These are phyloP conservation scores for Murina feae DNA, from an alignment of 2,113 vertebrate species.

Conservation along the genomic window DNA sequence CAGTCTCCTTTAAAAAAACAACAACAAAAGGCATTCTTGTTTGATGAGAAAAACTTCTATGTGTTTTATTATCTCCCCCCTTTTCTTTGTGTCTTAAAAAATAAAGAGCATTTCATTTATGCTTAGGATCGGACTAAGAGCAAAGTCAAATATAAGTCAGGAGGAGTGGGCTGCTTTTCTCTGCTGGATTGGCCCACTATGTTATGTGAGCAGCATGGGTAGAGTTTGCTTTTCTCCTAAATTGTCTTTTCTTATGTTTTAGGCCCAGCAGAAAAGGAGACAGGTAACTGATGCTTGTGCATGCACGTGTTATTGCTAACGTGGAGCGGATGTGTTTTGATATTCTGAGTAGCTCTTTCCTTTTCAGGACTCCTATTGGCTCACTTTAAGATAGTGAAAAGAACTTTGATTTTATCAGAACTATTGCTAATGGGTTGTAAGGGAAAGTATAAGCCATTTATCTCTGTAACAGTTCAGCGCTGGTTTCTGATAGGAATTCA, in stretches of 20 bases:
- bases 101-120: background rate
- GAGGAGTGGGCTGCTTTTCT: background rate
- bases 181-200: background rate
- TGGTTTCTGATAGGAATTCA: constrained; percentile 7
- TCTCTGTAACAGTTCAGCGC: background rate
- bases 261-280: constrained; percentile 81
- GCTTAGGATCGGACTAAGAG: background rate
- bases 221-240: constrained; percentile 54
- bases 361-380: background rate
- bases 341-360: background rate
- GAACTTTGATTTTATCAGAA: background rate
- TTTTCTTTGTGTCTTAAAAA: background rate
- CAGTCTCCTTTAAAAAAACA: background rate
- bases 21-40: background rate
- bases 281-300: constrained; percentile 81
- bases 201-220: background rate
- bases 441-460: background rate
- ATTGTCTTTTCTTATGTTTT: constrained; percentile 71
- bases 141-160: background rate
- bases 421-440: background rate
- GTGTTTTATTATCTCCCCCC: background rate
- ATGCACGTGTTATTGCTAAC: constrained; percentile 55
- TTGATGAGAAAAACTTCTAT: background rate
- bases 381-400: constrained; percentile 9
- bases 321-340: constrained; percentile 47